These are phyloP conservation scores for Calameuta idolon DNA, from an alignment of 2,888 invertebrate species.

Conservation along the genomic window DNA sequence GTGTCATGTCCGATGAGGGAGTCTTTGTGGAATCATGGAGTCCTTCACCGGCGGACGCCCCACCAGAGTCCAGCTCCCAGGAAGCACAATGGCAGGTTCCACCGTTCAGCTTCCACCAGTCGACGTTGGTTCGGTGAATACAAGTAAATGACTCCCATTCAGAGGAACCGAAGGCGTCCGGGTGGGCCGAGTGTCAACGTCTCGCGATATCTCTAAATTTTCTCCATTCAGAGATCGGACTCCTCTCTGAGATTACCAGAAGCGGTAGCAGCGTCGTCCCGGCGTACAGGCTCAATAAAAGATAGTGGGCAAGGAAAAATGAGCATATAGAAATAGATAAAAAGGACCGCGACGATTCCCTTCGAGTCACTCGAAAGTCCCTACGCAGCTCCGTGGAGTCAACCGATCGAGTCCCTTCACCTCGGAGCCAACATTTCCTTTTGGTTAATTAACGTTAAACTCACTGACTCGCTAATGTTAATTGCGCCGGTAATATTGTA, in stretches of 20 bases:
- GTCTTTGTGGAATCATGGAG: conserved; percentile 42
- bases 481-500: conserved; percentile 37
- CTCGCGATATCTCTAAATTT: conserved; percentile 22
- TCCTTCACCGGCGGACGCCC: conserved; percentile 6
- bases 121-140: background rate
- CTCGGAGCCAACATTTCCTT: conserved; percentile 1
- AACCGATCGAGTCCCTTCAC: conserved; percentile 13
- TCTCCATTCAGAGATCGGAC: conserved; percentile 10
- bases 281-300: background rate
- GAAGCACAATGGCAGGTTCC: conserved; percentile 58
- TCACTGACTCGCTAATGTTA: conserved; percentile 49
- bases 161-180: background rate
- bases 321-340: background rate
- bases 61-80: conserved; percentile 15
- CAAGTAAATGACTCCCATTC: conserved; percentile 7
- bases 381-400: conserved; percentile 13
- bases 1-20: conserved; percentile 46
- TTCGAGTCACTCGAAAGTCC: conserved; percentile 19
- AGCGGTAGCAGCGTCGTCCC: background rate
- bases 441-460: conserved; percentile 60
- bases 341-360: conserved; percentile 20
- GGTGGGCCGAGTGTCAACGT: conserved; percentile 4
- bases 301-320: background rate
- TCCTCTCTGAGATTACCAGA: background rate
- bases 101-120: conserved; percentile 17